Conservation (phyloP, 2,888 invertebrate genomes). For the Physocephala rufipes region DNA sequence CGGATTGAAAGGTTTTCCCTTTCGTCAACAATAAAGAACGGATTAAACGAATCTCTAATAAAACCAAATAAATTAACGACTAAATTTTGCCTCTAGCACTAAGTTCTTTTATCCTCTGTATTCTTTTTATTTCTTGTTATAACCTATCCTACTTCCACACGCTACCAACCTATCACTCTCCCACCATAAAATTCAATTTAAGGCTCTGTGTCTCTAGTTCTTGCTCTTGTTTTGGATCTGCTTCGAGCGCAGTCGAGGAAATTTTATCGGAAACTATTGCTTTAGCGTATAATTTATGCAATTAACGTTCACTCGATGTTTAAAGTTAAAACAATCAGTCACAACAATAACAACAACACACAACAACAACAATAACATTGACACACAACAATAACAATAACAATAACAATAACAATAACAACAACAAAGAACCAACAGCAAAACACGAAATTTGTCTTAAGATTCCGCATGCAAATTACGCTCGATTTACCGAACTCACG, state of each 20-base stretch:
- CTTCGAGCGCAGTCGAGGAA: conserved; percentile 35
- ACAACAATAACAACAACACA: conserved; percentile 12
- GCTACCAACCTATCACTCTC: neutral
- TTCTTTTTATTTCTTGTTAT: neutral
- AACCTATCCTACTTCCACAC: too few relatives aligned
- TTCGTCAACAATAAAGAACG: neutral
- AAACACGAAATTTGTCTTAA: too few relatives aligned
- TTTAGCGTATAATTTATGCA: conserved; percentile 48
- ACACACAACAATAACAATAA: conserved; percentile 16
- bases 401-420: conserved; percentile 4
- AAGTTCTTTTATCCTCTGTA: neutral
- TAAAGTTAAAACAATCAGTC: conserved; percentile 36
- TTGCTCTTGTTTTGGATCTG: neutral
- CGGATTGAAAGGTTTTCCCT: neutral
- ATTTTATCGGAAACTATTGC: conserved; percentile 49
- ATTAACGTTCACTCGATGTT: conserved; percentile 42
- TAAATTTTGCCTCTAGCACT: too few relatives aligned
- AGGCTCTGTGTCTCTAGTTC: neutral
- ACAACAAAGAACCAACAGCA: conserved; percentile 20
- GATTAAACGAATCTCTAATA: neutral
- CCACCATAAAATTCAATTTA: neutral
- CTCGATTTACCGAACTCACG: neutral
- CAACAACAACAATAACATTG: conserved; percentile 25
- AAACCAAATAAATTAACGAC: neutral
- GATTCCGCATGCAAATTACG: conserved; percentile 42